Percentiles rank a stretch among this genome's conserved stretches.
Conservation (phyloP, 2,113 vertebrate genomes). For the Thunnus thynnus region DNA sequence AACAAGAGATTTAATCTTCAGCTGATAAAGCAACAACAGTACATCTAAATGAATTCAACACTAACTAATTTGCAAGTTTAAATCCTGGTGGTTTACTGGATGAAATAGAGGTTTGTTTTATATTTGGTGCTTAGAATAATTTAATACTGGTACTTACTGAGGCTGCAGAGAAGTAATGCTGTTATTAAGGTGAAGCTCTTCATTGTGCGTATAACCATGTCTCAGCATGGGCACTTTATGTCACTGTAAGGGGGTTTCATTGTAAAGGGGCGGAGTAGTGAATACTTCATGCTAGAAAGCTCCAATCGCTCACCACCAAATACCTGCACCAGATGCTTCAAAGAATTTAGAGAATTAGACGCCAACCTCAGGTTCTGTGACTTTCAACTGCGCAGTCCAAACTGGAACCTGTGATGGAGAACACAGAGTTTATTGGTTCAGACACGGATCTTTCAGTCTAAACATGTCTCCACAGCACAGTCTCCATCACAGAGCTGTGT, state of each 20-base stretch:
- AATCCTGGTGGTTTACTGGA: too few relatives aligned
- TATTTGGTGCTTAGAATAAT: not conserved
- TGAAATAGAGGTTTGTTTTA: too few relatives aligned
- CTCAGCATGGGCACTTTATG: fast-evolving
- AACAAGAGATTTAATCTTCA: too few relatives aligned
- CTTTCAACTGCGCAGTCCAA: conserved; percentile 62
- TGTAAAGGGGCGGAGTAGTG: conserved; percentile 19
- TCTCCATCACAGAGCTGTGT: conserved; percentile 47
- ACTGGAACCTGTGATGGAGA: conserved; percentile 46
- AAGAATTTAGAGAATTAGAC: not conserved
- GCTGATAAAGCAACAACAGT: too few relatives aligned
- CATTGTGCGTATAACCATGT: not conserved
- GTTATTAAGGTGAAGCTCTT: not conserved
- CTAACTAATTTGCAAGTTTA: too few relatives aligned
- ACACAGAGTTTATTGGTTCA: conserved; percentile 73
- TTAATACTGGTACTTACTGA: not conserved
- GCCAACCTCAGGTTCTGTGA: conserved; percentile 46
- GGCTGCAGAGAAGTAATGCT: conserved; percentile 20
- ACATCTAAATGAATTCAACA: too few relatives aligned
- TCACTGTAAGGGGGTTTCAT: conserved; percentile 9
- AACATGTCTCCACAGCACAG: not conserved
- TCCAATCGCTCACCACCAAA: not conserved
- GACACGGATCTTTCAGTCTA: conserved; percentile 12
- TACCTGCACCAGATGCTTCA: not conserved
- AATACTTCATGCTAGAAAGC: not conserved